Evolutionary conservation across 1,140 invertebrate genomes (phyloP).

Genomic region (Papilio glaucus): DNA sequence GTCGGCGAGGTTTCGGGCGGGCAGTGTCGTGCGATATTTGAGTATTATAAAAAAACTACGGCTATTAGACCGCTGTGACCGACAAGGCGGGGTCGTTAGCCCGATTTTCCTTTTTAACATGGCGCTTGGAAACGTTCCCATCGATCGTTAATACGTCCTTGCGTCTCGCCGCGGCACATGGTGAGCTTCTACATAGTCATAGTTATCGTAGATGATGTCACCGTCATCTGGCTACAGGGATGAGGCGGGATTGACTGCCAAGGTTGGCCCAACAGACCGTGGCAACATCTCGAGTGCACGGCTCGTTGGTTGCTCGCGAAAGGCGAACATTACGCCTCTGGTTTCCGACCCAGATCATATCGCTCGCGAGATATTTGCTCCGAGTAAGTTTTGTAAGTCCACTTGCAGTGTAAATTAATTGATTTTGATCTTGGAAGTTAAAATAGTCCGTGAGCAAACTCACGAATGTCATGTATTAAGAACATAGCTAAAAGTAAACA

Average conservation of each 20-base stretch:
- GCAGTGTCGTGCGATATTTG: slow-evolving; percentile 57
- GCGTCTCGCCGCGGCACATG: slow-evolving; percentile 53
- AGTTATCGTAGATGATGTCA: slow-evolving; percentile 70
- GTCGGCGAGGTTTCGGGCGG: slow-evolving; percentile 52
- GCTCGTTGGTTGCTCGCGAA: slow-evolving; percentile 69
- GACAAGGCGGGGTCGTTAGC: slow-evolving; percentile 66
- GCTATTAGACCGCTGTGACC: slow-evolving; percentile 62
- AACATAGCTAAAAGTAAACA: background rate
- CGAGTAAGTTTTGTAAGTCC: slow-evolving; percentile 46
- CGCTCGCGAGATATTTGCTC: slow-evolving; percentile 53
- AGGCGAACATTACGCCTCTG: slow-evolving; percentile 57
- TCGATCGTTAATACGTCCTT: slow-evolving; percentile 66
- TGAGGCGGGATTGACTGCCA: slow-evolving; percentile 65
- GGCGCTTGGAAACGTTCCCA: slow-evolving; percentile 57
- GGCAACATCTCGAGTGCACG: slow-evolving; percentile 63
- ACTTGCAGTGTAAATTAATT: background rate
- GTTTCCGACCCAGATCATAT: slow-evolving; percentile 66
- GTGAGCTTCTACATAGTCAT: slow-evolving; percentile 42
- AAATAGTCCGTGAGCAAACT: background rate
- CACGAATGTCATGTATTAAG: background rate
- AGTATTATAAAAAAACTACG: slow-evolving; percentile 69
- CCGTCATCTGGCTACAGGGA: slow-evolving; percentile 54
- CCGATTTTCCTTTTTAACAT: slow-evolving; percentile 77
- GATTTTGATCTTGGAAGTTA: background rate
- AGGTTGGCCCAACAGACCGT: slow-evolving; percentile 75